A percentile compares a stretch with the other conserved stretches of the same genome.
Evolutionary conservation across 2,888 invertebrate genomes (phyloP).

Genomic region (Papilio demoleus): DNA sequence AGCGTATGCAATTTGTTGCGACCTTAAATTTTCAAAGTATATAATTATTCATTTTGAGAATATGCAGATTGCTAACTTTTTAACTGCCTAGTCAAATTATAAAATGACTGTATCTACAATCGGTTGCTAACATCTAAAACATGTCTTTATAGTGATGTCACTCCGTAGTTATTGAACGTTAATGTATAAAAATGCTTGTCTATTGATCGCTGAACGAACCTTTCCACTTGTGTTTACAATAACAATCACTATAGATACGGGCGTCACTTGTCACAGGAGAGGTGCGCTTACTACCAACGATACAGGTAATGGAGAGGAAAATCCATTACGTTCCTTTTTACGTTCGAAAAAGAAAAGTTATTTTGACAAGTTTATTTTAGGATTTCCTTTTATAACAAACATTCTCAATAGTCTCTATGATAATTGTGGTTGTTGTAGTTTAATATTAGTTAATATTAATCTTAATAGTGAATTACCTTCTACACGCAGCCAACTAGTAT

Average conservation of each 20-base stretch:
- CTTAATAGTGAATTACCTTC: not conserved
- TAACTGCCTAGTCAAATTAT: not conserved
- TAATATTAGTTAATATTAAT: not conserved
- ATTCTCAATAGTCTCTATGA: too few relatives aligned
- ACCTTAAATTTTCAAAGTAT: too few relatives aligned
- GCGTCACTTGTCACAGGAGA: conserved; percentile 25
- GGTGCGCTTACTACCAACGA: not conserved
- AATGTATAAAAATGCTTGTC: conserved; percentile 23
- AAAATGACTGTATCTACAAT: not conserved
- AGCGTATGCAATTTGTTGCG: too few relatives aligned
- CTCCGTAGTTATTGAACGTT: not conserved
- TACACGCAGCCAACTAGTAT: too few relatives aligned
- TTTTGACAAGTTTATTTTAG: not conserved
- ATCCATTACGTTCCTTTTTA: conserved; percentile 1
- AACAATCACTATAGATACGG: conserved; percentile 29
- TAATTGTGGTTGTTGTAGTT: too few relatives aligned
- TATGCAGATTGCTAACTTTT: not conserved
- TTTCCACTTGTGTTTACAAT: conserved; percentile 36
- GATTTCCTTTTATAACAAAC: not conserved
- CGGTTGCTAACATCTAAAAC: not conserved
- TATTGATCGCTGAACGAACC: conserved; percentile 23
- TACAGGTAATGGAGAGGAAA: conserved; percentile 1
- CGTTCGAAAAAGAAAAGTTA: not conserved
- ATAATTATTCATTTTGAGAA: too few relatives aligned
- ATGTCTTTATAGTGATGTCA: conserved; percentile 10